phyloP scores from a whole-genome alignment of 2,888 invertebrate species.

The Eupithecia tripunctaria region DNA sequence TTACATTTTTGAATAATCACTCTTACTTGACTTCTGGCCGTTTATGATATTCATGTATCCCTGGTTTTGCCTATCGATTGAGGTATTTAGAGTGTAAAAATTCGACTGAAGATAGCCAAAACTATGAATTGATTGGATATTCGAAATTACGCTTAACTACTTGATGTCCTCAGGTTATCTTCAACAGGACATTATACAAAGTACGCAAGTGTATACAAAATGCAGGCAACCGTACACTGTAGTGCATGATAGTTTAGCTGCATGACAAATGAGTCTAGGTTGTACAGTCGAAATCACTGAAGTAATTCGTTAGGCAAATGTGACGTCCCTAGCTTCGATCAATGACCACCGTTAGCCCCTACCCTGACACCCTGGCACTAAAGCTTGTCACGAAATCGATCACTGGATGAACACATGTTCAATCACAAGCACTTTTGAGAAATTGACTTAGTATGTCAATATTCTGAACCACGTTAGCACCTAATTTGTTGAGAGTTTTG shows the following conservation, averaged over 20 bases:
- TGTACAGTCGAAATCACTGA: slow-evolving; percentile 80
- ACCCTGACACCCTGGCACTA: slow-evolving; percentile 69
- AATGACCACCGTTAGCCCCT: slow-evolving; percentile 72
- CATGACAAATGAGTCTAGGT: slow-evolving; percentile 50
- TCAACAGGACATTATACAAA: neutral
- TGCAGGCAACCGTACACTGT: slow-evolving; percentile 6
- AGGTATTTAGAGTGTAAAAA: neutral
- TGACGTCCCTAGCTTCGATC: slow-evolving; percentile 80
- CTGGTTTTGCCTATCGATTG: neutral
- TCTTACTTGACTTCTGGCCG: neutral
- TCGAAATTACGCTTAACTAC: neutral
- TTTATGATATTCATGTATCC: neutral
- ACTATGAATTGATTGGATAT: neutral
- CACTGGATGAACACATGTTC: slow-evolving; percentile 54
- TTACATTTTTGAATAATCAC: neutral
- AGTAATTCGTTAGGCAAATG: slow-evolving; percentile 80
- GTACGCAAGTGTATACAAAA: neutral
- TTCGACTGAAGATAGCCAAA: neutral
- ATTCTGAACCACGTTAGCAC: slow-evolving; percentile 39
- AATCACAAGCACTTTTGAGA: slow-evolving; percentile 61
- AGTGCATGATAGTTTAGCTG: slow-evolving; percentile 40
- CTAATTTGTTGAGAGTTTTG: slow-evolving; percentile 16
- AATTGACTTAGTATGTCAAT: slow-evolving; percentile 52
- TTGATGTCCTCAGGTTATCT: neutral
- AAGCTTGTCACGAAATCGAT: slow-evolving; percentile 68